Percentiles rank a stretch among this genome's conserved stretches.
Conservation (phyloP, 2,888 invertebrate species). For the Scaptomyza tumidula region DNA sequence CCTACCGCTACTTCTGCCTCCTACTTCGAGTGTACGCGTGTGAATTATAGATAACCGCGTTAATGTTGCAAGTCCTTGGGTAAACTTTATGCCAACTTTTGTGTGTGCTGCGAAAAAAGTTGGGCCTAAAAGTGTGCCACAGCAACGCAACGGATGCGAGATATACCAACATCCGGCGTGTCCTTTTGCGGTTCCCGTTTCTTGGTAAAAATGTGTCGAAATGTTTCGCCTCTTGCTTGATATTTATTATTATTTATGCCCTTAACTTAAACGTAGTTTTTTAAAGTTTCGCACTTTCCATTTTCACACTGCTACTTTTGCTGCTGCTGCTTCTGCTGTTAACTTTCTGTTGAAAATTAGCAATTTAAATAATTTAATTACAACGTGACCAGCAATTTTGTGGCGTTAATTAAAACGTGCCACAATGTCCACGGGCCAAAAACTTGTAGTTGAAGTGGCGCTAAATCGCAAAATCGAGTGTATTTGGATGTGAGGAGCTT, state of each 20-base stretch:
- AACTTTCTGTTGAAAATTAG: conserved; percentile 59
- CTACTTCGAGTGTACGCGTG: conserved; percentile 47
- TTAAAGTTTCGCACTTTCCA: conserved; percentile 63
- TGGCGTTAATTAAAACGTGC: conserved; percentile 74
- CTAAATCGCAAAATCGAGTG: not conserved
- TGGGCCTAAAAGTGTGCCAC: conserved; percentile 64
- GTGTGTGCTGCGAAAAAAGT: conserved; percentile 27
- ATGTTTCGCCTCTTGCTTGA: conserved; percentile 27
- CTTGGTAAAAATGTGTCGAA: conserved; percentile 39
- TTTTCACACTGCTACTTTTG: conserved; percentile 52
- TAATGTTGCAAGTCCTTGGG: conserved; percentile 67
- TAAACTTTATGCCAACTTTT: conserved; percentile 48
- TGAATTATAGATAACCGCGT: conserved; percentile 79
- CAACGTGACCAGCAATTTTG: conserved; percentile 72
- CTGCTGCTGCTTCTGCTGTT: conserved; percentile 17
- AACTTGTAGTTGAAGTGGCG: not conserved
- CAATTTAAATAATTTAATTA: conserved; percentile 79
- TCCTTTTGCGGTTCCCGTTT: conserved; percentile 25
- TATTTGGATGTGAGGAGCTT: not conserved
- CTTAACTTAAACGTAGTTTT: conserved; percentile 30
- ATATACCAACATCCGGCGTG: conserved; percentile 58
- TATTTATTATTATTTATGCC: conserved; percentile 71
- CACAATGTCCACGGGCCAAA: conserved; percentile 66
- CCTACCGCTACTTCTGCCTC: not conserved
- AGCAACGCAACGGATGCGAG: conserved; percentile 52